Evolutionary conservation across 2,113 vertebrate genomes (phyloP), one percentile per base, ranked within the genome.

Genomic region (Mobula hypostoma): DNA sequence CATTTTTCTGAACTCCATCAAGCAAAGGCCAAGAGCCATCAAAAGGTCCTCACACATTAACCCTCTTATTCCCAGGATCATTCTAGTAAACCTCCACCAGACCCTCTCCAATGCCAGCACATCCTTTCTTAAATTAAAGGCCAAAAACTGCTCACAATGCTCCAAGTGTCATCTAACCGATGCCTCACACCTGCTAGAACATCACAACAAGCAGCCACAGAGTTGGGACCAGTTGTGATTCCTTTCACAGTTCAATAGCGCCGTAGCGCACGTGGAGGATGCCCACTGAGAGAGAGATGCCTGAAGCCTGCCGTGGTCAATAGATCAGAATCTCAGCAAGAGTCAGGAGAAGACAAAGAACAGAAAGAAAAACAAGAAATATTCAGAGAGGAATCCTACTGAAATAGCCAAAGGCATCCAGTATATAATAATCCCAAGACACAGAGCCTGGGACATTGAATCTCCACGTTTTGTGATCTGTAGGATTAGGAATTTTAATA

Each of bases 401-500:
- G 56, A 68, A 90, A 88, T 56, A 88, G 14, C 83, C 83, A 63
- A 29, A 29, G 27, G 85, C 85, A 63, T 63, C 63, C 85, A 66
- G 58, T 5, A 61, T 11, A 58, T 32, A 88, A 66, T 66, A 90
- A 32, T 66, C 63, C 61, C 85, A 90, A 90, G 61, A 32, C 61
- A 66, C 15, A 15, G 29, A 32, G 29, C 29, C n/a, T 66, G 11
- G 85, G 48, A 24, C n/a, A 32, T 66, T 90, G 85, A 90, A 90
- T 90, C 85, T 66, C 85, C 29, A 87, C 27, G 29, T 87, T 87
- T 87, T 56, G 48, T 90, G 85, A 90, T 90, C 61, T 68, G 85
- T 90, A n/a, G 29, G 85, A 90, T 90, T 90, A 90, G 85, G 61
- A 68, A n/a, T 90, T 90, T 90, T 90, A 90, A 90, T 90, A 90